Conservation (phyloP, 2,113 vertebrate species). For the Centropristis striata region DNA sequence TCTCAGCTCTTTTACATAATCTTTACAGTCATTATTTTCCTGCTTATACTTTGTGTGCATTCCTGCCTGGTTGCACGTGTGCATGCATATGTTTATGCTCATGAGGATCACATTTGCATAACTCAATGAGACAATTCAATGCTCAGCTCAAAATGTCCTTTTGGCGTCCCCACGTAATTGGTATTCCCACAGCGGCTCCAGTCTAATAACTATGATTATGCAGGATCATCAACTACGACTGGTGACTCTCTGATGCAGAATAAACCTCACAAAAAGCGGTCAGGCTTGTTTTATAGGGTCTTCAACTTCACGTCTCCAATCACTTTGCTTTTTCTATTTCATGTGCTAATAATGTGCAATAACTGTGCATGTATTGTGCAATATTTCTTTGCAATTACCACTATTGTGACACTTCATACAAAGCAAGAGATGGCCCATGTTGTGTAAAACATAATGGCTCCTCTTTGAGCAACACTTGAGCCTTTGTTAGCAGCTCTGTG, state of each 20-base stretch:
- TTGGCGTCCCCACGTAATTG: slow-evolving; percentile 50
- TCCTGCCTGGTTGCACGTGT: slow-evolving; percentile 20
- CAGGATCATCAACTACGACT: slow-evolving; percentile 30
- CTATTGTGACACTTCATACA: neutral
- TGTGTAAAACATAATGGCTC: neutral
- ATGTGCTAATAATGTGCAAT: neutral
- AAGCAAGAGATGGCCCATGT: neutral
- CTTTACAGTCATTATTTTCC: neutral
- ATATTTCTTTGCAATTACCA: neutral
- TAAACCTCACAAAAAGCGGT: neutral
- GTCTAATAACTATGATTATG: slow-evolving; percentile 66
- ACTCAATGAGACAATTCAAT: slow-evolving; percentile 50
- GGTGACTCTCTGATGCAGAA: slow-evolving; percentile 31
- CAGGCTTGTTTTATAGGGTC: slow-evolving; percentile 27
- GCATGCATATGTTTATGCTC: slow-evolving; percentile 23
- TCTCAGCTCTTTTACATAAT: neutral
- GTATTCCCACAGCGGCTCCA: slow-evolving; percentile 43
- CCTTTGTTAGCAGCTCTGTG: neutral
- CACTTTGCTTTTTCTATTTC: neutral
- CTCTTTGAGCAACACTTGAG: neutral
- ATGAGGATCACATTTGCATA: slow-evolving; percentile 57
- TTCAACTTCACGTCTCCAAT: neutral
- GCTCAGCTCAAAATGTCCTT: slow-evolving; percentile 48
- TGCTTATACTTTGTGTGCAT: slow-evolving; percentile 5
- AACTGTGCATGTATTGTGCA: neutral